A percentile compares a stretch with the other conserved stretches of the same genome.
These are phyloP conservation scores for Rhagoletis zephyria DNA, from an alignment of 1,140 invertebrate genomes.

Conservation along the genomic window DNA sequence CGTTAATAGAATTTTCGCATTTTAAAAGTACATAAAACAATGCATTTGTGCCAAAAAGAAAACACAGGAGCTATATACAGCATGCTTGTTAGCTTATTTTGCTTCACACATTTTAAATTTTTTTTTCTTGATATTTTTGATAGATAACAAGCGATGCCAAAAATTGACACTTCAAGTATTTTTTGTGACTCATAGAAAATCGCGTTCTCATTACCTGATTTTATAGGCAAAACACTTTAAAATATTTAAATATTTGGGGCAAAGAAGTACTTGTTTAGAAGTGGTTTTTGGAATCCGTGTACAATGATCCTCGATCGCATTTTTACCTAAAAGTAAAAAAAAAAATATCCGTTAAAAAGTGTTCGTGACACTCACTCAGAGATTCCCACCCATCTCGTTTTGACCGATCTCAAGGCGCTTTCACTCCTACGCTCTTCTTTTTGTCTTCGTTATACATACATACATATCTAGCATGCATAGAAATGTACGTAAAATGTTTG, in stretches of 20 bases:
- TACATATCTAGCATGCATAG: too few relatives aligned
- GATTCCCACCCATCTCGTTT: background rate
- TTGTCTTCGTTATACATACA: background rate
- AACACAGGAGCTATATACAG: background rate
- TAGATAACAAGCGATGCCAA: background rate
- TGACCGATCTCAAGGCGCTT: slow-evolving; percentile 18
- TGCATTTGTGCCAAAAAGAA: background rate
- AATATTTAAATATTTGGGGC: too few relatives aligned
- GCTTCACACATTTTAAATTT: background rate
- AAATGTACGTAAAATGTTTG: background rate
- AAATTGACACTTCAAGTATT: slow-evolving; percentile 41
- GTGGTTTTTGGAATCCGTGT: too few relatives aligned
- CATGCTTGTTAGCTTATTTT: background rate
- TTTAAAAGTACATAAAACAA: background rate
- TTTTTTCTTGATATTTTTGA: background rate
- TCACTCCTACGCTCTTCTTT: background rate
- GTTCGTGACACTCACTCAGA: background rate
- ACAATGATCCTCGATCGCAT: too few relatives aligned
- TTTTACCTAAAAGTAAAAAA: slow-evolving; percentile 54
- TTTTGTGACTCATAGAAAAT: background rate
- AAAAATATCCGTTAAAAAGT: slow-evolving; percentile 48
- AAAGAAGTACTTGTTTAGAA: too few relatives aligned
- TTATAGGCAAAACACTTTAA: too few relatives aligned
- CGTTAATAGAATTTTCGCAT: background rate
- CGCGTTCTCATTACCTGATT: background rate